Base-by-base conservation (phyloP, 1,140 invertebrate genomes). In the Drosophila sproati region DNA sequence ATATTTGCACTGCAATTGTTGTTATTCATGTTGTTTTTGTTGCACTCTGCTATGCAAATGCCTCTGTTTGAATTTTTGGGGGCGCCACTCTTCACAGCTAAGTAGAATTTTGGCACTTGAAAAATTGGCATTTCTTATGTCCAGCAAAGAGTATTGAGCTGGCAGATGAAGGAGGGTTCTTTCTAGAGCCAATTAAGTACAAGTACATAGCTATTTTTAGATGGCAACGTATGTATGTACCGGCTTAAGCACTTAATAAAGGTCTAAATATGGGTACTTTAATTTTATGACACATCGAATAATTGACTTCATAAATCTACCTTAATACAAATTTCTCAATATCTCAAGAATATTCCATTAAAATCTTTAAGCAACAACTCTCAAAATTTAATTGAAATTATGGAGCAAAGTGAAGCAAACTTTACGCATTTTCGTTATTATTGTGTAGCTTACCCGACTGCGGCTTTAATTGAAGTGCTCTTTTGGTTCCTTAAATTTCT, bases 81-180 rank as follows among this genome's bases (percentile, higher is more conserved):
- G 54, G 73, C 61, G 55, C 50, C 51, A 70, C 80, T 77, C 75
- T 78, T 82, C 70, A 52, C 80, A 75, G 72, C 85, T 86, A 85
- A 85, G 82, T 85, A 70, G 81, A 77, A 78, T 86, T 85, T 86
- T 85, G 82, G 81, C 81, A 86, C 83, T 86, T 85, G 68, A 80
- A 74, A 64, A n/a, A 60, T 48, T 48, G 43, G 54, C 77, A 79
- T 68, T 77, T 61, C 37, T 43, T 72, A 72, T 64, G 52, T 64
- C 20, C 41, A 31, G 60, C 31, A 32, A 51, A 32, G 37, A 20
- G 20, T 20, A 20, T 20, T 20, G 20, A 20, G 20, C 20, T 20
- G 20, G 20, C 20, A 0, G 5, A n/a, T 34, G 32, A 51, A 28
- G 31, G 5, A 55, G 28, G 4, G 5, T 7, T 12, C 8, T n/a